These are phyloP conservation scores for Myrmecobius fasciatus DNA, from an alignment of 2,113 vertebrate genomes.

Conservation along the genomic window DNA sequence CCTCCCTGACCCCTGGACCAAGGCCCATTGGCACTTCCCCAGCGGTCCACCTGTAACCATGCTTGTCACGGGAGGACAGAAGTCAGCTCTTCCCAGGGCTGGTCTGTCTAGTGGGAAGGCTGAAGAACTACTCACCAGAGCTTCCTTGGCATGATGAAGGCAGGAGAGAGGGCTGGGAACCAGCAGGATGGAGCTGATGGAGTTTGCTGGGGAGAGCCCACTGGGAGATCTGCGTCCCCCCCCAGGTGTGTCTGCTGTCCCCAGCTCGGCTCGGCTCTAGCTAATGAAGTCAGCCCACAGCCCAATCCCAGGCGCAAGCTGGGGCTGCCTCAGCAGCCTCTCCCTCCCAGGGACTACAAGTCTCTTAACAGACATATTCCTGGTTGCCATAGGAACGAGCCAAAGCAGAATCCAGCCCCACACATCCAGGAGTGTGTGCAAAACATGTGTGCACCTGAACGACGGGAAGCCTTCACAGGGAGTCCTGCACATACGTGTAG, in stretches of 20 bases:
- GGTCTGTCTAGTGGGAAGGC: slow-evolving; percentile 20
- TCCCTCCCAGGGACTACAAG: slow-evolving; percentile 69
- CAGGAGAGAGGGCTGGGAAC: fast-evolving
- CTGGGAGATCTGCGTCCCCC: neutral
- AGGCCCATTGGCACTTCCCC: neutral
- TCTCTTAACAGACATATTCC: slow-evolving; percentile 78
- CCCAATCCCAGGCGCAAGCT: neutral
- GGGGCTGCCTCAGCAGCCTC: slow-evolving; percentile 53
- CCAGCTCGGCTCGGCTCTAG: neutral
- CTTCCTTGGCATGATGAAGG: slow-evolving; percentile 51
- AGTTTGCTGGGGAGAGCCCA: neutral
- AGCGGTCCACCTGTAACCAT: slow-evolving; percentile 1
- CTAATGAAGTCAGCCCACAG: slow-evolving; percentile 44
- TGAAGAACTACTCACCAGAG: slow-evolving; percentile 72
- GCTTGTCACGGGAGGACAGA: neutral
- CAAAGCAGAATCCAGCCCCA: slow-evolving; percentile 78
- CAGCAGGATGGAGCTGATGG: slow-evolving; percentile 1
- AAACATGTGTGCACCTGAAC: slow-evolving; percentile 69
- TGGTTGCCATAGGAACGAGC: slow-evolving; percentile 86
- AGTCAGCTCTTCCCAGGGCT: neutral
- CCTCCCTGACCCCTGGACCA: neutral
- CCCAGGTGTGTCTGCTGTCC: slow-evolving; percentile 42
- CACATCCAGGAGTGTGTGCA: slow-evolving; percentile 54
- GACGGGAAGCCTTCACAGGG: neutral
- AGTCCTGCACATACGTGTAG: neutral